Evolutionary conservation across 2,888 invertebrate genomes (phyloP).

Genomic region (Polylopha cassiicola): DNA sequence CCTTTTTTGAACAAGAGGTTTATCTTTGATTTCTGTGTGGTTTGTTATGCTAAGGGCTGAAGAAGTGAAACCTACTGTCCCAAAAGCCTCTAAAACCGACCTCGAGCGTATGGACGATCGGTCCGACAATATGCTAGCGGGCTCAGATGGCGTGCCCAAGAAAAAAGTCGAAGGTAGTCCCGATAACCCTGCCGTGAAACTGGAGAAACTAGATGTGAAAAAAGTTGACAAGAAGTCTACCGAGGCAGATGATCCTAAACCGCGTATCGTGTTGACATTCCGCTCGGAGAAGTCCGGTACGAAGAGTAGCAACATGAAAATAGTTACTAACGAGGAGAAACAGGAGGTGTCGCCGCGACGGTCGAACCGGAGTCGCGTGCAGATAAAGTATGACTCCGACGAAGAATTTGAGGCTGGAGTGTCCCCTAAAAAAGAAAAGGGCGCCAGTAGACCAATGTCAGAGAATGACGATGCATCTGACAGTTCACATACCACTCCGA

Average conservation of each 20-base stretch:
- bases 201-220: slow-evolving; percentile 48
- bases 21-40: no score
- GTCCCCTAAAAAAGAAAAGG: slow-evolving; percentile 47
- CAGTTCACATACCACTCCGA: slow-evolving; percentile 61
- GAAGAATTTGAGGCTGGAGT: slow-evolving; percentile 47
- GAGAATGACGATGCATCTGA: slow-evolving; percentile 62
- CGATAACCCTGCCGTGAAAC: slow-evolving; percentile 42
- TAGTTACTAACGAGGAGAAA: slow-evolving; percentile 66
- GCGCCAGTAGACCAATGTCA: slow-evolving; percentile 41
- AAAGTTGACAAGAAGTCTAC: slow-evolving; percentile 46
- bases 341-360: slow-evolving; percentile 58
- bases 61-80: no score
- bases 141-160: slow-evolving; percentile 45
- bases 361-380: slow-evolving; percentile 48
- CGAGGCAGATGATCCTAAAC: slow-evolving; percentile 66
- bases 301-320: slow-evolving; percentile 73
- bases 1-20: no score
- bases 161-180: slow-evolving; percentile 50
- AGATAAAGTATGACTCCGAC: slow-evolving; percentile 55
- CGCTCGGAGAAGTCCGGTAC: slow-evolving; percentile 78
- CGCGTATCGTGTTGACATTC: slow-evolving; percentile 79
- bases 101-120: no score
- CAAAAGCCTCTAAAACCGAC: no score
- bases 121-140: slow-evolving; percentile 54
- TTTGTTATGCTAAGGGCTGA: no score